Conservation (phyloP, 2,888 invertebrate genomes). For the Volucella inanis region DNA sequence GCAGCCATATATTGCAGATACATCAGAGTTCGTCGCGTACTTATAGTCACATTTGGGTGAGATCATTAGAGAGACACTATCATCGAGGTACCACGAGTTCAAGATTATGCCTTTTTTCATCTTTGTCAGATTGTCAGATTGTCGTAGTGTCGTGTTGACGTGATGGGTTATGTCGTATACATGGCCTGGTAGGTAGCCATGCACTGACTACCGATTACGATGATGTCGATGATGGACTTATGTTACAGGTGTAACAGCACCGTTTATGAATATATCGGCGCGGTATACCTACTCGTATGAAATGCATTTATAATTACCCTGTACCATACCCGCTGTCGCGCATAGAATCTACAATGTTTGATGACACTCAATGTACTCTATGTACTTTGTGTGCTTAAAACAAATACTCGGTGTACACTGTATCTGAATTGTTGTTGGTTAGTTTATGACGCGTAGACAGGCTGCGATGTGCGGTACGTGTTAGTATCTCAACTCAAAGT, state of each 20-base stretch:
- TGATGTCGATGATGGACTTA: slow-evolving; percentile 1
- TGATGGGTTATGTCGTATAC: slow-evolving; percentile 1
- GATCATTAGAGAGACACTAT: slow-evolving; percentile 64
- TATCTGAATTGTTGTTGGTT: too few species aligned
- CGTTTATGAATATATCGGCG: slow-evolving; percentile 15
- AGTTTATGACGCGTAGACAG: slow-evolving; percentile 23
- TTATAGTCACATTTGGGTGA: slow-evolving; percentile 58
- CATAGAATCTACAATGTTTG: slow-evolving; percentile 48
- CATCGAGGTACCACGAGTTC: slow-evolving; percentile 29
- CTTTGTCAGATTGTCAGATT: too few species aligned
- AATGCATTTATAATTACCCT: slow-evolving; percentile 65
- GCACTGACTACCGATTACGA: not conserved
- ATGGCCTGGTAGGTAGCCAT: slow-evolving; percentile 11
- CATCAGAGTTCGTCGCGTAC: slow-evolving; percentile 1
- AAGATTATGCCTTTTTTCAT: slow-evolving; percentile 30
- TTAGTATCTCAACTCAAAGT: slow-evolving; percentile 10
- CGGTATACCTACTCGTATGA: slow-evolving; percentile 23
- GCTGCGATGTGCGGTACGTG: slow-evolving; percentile 30
- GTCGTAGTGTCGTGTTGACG: not conserved
- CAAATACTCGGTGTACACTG: too few species aligned
- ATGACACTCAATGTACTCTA: slow-evolving; percentile 16
- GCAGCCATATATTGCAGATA: slow-evolving; percentile 51
- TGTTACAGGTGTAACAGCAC: slow-evolving; percentile 56
- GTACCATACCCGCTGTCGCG: not conserved
- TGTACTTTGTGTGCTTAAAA: too few species aligned